These are phyloP conservation scores for Ranitomeya variabilis DNA, from an alignment of 2,113 vertebrate genomes.

Conservation along the genomic window DNA sequence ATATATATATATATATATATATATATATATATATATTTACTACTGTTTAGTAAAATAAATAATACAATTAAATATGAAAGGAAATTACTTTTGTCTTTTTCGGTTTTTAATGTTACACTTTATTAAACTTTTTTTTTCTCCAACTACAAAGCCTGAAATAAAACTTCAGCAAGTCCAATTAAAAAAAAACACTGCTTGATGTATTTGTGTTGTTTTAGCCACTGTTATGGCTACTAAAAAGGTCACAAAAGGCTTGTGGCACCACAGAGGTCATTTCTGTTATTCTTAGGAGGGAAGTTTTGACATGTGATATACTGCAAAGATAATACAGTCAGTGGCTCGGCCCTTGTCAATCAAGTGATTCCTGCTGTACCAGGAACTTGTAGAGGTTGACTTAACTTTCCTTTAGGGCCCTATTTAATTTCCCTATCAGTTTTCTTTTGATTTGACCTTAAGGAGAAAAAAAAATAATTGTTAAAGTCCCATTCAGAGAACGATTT, in stretches of 20 bases:
- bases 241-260: constrained; percentile 69
- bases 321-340: constrained; percentile 59
- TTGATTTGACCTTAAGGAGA: constrained; percentile 40
- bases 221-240: constrained; percentile 80
- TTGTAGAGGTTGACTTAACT: constrained; percentile 54
- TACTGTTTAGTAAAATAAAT: too few species aligned
- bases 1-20: too few species aligned
- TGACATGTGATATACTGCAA: constrained; percentile 66
- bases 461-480: constrained; percentile 48
- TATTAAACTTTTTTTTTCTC: neutral
- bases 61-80: neutral
- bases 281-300: constrained; percentile 73
- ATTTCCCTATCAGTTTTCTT: constrained; percentile 57
- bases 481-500: constrained; percentile 36
- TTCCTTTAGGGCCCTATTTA: constrained; percentile 55
- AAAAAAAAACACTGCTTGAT: constrained; percentile 54
- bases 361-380: constrained; percentile 42
- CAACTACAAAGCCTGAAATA: constrained; percentile 32
- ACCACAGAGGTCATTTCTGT: constrained; percentile 72
- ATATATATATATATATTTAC: too few species aligned
- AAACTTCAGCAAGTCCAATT: constrained; percentile 29
- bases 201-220: constrained; percentile 72
- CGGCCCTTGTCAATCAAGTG: constrained; percentile 58
- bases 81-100: neutral
- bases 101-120: neutral